A percentile compares a stretch with the other conserved stretches of the same genome.
phyloP scores from a whole-genome alignment of 2,888 invertebrate species.

The Xestobium rufovillosum region DNA sequence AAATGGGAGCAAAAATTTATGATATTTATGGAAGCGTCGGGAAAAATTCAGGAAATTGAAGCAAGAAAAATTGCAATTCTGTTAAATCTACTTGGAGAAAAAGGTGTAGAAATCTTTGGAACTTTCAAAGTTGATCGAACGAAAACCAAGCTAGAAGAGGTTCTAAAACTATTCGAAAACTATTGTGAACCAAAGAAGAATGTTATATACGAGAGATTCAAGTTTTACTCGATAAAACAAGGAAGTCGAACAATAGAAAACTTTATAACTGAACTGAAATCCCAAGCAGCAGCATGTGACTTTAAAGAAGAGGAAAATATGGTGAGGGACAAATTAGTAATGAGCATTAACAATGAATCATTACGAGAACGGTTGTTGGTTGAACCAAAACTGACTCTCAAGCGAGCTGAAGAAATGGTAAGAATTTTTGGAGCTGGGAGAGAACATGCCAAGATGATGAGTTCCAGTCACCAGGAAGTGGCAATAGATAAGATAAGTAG shows the following conservation, averaged over 20 bases:
- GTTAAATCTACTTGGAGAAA: slow-evolving; percentile 9
- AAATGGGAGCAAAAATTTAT: not conserved
- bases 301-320: slow-evolving; percentile 1
- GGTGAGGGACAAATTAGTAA: not conserved
- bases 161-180: slow-evolving; percentile 4
- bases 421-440: not conserved
- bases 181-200: slow-evolving; percentile 10
- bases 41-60: not conserved
- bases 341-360: not conserved
- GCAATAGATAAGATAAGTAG: no score
- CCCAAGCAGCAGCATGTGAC: not conserved
- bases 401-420: not conserved
- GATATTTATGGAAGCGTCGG: not conserved
- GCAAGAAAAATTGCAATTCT: slow-evolving; percentile 4
- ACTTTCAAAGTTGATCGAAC: slow-evolving; percentile 8
- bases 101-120: slow-evolving; percentile 8
- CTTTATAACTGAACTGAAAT: slow-evolving; percentile 1
- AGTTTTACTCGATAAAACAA: slow-evolving; percentile 5
- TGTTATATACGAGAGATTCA: slow-evolving; percentile 9
- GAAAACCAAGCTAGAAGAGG: slow-evolving; percentile 5
- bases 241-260: slow-evolving; percentile 2
- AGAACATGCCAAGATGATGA: no score
- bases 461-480: no score
- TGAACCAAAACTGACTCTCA: not conserved
- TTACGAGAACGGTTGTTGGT: not conserved